Evolutionary conservation across 2,113 vertebrate species (phyloP).

Genomic region (Oxygymnocypris stewartii): DNA sequence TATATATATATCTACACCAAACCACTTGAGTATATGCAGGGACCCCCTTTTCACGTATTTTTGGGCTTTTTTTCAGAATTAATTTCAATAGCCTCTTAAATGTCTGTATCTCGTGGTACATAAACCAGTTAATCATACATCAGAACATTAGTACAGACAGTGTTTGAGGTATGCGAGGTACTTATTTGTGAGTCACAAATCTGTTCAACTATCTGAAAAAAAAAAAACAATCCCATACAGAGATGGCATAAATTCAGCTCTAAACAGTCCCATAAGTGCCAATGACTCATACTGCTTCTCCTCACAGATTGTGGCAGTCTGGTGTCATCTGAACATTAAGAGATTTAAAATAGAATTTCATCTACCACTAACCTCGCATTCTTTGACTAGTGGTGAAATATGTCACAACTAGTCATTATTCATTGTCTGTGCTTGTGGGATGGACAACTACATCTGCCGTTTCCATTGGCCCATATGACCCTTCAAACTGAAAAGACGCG

Average conservation of each 20-base stretch:
- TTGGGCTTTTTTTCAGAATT: not conserved
- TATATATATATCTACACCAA: too few species aligned
- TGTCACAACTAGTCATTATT: not conserved
- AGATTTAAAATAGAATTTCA: not conserved
- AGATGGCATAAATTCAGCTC: not conserved
- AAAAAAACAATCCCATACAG: not conserved
- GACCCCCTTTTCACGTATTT: not conserved
- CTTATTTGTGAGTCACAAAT: not conserved
- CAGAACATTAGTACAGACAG: not conserved
- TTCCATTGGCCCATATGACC: constrained; percentile 16
- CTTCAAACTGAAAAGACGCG: constrained; percentile 24
- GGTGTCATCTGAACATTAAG: not conserved
- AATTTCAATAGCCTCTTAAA: not conserved
- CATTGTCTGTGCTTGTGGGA: not conserved
- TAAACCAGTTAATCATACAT: not conserved
- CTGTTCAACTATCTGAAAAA: too few species aligned
- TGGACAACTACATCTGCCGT: not conserved
- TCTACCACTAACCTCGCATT: not conserved
- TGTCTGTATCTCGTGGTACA: not conserved
- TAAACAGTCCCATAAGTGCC: not conserved
- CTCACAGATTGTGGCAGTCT: constrained; percentile 1
- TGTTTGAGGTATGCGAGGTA: not conserved
- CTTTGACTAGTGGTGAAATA: not conserved
- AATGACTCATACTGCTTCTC: not conserved
- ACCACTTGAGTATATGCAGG: not conserved